These are phyloP conservation scores for Cosmia trapezina DNA, from an alignment of 2,888 invertebrate genomes.

Conservation along the genomic window DNA sequence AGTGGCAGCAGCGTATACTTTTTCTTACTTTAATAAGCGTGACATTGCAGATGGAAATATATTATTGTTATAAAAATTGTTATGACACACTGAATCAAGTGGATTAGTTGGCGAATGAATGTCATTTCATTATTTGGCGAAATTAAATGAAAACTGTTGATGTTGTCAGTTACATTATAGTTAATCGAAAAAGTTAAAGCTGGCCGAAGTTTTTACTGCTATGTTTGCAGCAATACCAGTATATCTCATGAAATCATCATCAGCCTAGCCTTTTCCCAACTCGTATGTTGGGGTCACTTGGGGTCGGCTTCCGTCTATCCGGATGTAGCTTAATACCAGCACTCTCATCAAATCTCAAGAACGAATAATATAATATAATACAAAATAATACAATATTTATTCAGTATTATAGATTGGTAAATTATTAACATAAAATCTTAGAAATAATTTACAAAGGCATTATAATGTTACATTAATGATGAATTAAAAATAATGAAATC, in stretches of 20 bases:
- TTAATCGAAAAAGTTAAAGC: neutral
- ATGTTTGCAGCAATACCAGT: neutral
- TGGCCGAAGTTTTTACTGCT: too few species aligned
- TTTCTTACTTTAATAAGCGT: conserved; percentile 53
- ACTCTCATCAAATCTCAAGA: neutral
- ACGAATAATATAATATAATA: neutral
- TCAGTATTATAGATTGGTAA: too few species aligned
- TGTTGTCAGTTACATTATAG: neutral
- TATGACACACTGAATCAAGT: conserved; percentile 29
- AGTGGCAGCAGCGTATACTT: conserved; percentile 67
- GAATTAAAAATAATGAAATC: neutral
- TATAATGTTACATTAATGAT: too few species aligned
- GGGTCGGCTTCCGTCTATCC: too few species aligned
- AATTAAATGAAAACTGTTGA: conserved; percentile 2
- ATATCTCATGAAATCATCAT: too few species aligned
- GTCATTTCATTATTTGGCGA: neutral
- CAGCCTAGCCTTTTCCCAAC: too few species aligned
- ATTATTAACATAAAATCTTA: too few species aligned
- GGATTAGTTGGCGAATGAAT: conserved; percentile 13
- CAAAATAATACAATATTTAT: too few species aligned
- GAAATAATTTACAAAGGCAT: too few species aligned
- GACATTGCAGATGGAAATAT: conserved; percentile 53
- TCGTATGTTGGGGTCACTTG: too few species aligned
- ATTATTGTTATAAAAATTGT: conserved; percentile 39
- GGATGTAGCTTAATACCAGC: too few species aligned